These are phyloP conservation scores for Eupristina koningsbergeri DNA, from an alignment of 1,140 invertebrate genomes.

Conservation along the genomic window DNA sequence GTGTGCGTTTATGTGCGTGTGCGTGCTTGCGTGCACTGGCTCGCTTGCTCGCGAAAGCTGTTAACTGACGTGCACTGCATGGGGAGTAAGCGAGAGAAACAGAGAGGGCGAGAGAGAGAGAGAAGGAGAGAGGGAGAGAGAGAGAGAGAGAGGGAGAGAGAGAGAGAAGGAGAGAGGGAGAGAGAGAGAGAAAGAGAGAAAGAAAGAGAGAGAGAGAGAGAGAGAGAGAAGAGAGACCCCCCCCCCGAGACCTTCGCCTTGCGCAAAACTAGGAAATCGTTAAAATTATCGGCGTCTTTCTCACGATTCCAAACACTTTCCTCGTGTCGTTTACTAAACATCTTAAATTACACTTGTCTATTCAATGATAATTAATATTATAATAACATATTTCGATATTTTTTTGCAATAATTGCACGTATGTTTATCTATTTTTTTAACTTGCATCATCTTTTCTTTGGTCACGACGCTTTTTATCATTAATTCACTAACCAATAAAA, in stretches of 20 bases:
- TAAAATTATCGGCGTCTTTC: conserved; percentile 32
- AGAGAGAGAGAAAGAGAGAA: neutral
- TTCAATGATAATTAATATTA: neutral
- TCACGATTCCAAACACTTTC: conserved; percentile 19
- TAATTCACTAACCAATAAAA: neutral
- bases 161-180: no score
- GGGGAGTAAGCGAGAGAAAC: no score
- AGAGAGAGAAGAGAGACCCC: neutral
- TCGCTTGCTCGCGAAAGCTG: neutral
- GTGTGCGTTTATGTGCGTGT: neutral
- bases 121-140: no score
- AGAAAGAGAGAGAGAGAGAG: neutral
- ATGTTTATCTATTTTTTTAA: no score
- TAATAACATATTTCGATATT: neutral
- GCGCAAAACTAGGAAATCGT: conserved; percentile 43
- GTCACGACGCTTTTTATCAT: neutral
- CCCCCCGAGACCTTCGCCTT: conserved; percentile 39
- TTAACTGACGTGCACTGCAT: neutral
- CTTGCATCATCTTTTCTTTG: neutral
- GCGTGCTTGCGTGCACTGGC: no score
- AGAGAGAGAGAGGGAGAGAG: no score
- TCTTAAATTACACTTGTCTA: neutral
- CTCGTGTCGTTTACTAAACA: conserved; percentile 10
- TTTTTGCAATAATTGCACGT: neutral
- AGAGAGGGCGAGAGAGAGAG: no score